A percentile compares a stretch with the other conserved stretches of the same genome.
Conservation (phyloP, 2,113 vertebrate species). For the Phrynosoma platyrhinos region DNA sequence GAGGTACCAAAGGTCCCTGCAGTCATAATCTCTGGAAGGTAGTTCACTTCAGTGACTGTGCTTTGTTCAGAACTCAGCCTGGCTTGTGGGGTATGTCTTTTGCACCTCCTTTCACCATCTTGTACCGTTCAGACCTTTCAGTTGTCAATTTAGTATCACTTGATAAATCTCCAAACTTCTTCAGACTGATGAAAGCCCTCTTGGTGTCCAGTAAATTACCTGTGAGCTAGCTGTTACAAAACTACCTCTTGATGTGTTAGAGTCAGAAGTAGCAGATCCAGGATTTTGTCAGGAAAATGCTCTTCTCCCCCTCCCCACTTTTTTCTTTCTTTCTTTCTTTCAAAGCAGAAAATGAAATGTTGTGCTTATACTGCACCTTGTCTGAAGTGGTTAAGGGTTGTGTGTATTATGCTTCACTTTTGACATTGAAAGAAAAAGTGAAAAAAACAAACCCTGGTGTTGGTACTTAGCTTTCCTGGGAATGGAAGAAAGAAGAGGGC, state of each 20-base stretch:
- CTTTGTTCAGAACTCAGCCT: too few relatives aligned
- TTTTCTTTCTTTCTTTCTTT: too few relatives aligned
- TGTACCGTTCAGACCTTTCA: neutral
- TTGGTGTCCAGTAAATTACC: neutral
- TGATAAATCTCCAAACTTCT: neutral
- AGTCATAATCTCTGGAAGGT: neutral
- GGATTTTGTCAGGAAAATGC: neutral
- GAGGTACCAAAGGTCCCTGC: neutral
- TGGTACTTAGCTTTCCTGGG: neutral
- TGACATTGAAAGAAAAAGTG: conserved; percentile 6
- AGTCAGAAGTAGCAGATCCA: too few relatives aligned
- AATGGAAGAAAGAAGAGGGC: neutral
- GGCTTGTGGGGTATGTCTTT: too few relatives aligned
- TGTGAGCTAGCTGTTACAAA: neutral
- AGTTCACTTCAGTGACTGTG: neutral
- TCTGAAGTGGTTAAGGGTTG: conserved; percentile 1
- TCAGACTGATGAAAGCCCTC: neutral
- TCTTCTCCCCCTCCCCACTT: too few relatives aligned
- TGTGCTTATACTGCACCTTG: neutral
- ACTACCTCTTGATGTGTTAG: neutral
- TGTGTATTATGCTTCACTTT: neutral
- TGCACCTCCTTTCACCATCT: too few relatives aligned
- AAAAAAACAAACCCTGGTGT: neutral
- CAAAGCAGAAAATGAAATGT: neutral
- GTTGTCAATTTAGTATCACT: neutral